These are phyloP conservation scores for Acanthosepion pharaonis DNA, from an alignment of 2,888 invertebrate genomes.

Conservation along the genomic window DNA sequence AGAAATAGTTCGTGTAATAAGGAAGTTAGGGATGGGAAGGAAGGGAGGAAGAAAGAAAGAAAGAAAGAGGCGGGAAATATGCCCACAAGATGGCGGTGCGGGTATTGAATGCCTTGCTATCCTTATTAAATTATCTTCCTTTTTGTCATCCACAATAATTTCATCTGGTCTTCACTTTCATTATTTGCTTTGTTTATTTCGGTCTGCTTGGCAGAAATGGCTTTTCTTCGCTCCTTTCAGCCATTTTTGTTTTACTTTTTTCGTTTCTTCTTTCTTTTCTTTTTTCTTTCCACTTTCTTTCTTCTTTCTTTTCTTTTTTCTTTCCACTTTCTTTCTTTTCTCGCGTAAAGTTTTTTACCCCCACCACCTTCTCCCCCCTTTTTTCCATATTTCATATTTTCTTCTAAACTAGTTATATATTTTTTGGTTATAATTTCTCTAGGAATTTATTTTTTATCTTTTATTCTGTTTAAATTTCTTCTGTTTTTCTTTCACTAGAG, in stretches of 20 bases:
- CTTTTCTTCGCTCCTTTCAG: background rate
- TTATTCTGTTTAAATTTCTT: no score
- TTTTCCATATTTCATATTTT: no score
- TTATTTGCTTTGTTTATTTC: background rate
- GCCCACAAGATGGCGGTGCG: background rate
- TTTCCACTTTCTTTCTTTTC: background rate
- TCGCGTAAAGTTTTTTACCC: no score
- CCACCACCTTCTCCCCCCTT: no score
- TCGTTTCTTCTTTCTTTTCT: background rate
- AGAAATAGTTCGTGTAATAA: no score
- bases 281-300: background rate
- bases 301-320: background rate
- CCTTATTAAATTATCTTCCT: background rate
- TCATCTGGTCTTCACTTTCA: background rate
- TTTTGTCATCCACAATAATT: background rate
- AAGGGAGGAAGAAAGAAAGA: no score
- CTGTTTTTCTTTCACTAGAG: no score
- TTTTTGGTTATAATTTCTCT: no score
- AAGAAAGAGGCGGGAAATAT: background rate
- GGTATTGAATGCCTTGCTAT: background rate
- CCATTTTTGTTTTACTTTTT: no score
- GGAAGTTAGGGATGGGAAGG: no score
- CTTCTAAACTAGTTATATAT: no score
- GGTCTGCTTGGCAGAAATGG: background rate
- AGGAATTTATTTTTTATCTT: no score